Conservation (phyloP, 1,140 invertebrate species). For the Ditylenchus dipsaci region DNA sequence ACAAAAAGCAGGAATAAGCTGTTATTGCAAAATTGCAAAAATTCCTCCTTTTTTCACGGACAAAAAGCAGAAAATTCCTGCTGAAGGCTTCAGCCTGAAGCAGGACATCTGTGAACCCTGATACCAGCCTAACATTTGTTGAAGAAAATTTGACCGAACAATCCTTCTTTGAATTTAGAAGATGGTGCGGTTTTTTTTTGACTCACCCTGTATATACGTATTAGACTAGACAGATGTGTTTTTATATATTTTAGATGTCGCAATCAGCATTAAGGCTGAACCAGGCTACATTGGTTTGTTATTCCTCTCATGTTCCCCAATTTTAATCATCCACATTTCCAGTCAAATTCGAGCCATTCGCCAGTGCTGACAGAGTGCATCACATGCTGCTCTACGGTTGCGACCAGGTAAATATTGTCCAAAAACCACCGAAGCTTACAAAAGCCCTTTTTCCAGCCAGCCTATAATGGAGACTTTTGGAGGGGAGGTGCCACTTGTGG, state of each 20-base stretch:
- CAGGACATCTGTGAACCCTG: no score
- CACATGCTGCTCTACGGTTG: constrained; percentile 58
- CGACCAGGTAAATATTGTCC: background rate
- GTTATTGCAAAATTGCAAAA: no score
- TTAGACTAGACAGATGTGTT: no score
- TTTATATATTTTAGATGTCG: constrained; percentile 56
- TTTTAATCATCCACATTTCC: constrained; percentile 17
- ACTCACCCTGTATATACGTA: no score
- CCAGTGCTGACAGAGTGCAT: constrained; percentile 55
- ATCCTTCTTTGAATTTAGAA: no score
- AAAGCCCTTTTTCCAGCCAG: constrained; percentile 32
- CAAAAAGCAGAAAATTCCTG: no score
- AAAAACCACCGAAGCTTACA: background rate
- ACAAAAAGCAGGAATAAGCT: no score
- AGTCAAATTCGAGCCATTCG: constrained; percentile 55
- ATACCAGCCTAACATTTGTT: no score
- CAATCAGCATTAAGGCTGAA: constrained; percentile 46
- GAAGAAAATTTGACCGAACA: no score
- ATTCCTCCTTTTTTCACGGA: no score
- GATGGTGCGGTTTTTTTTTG: no score
- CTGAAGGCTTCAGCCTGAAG: no score
- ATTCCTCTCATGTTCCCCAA: background rate
- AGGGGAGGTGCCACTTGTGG: constrained; percentile 45
- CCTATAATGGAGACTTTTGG: constrained; percentile 38
- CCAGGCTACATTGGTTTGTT: constrained; percentile 53